Evolutionary conservation across 53 echinoderm and acorn worm species (phyloP), one percentile per base, ranked within the genome.

Genomic region (Glandiceps talaboti): DNA sequence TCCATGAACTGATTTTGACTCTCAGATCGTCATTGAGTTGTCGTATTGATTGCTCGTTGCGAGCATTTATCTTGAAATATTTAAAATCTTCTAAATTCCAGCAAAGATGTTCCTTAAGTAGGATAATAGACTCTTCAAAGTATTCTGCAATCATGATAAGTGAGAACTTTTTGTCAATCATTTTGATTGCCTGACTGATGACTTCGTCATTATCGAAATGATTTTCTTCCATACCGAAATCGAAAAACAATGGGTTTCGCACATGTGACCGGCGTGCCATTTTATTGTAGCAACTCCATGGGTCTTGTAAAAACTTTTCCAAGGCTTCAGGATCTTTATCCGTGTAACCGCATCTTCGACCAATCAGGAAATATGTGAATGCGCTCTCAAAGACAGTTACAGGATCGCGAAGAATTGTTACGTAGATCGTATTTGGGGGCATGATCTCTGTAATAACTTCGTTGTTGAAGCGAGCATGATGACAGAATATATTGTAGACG

Each of bases 361-460:
- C 99, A 30, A 99, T 94, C 75, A 93, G 93, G 82, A 99, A 99
- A 74, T 94, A 99, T 73, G 91, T 99, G 82, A 99, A 99, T 28
- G 99, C 91, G 45, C 99, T 99, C 85, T 99, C 99, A 79, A 99
- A 99, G 29, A 99, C 99, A 30, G 82, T 84, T 29, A 99, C 99
- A 0, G 99, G 99, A 80, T 99, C 99, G 0, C 99, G 85, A 1
- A 99, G 77, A 33, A 99, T 99, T 28, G 91, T 99, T 82, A 99
- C 89, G 83, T 91, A 99, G 33, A 91, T 29, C 1, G 93, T 72
- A 73, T 99, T 91, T 1, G 86, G 84, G 0, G 99, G 99, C 99
- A 99, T 99, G 1, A 99, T 84, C 64, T 91, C 89, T 20, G 64
- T 45, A 0, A 85, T 78, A 28, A 99, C 86, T 6, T 84, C 84